These are phyloP conservation scores for Mylabris phalerata DNA, from an alignment of 1,140 invertebrate genomes.

Conservation along the genomic window DNA sequence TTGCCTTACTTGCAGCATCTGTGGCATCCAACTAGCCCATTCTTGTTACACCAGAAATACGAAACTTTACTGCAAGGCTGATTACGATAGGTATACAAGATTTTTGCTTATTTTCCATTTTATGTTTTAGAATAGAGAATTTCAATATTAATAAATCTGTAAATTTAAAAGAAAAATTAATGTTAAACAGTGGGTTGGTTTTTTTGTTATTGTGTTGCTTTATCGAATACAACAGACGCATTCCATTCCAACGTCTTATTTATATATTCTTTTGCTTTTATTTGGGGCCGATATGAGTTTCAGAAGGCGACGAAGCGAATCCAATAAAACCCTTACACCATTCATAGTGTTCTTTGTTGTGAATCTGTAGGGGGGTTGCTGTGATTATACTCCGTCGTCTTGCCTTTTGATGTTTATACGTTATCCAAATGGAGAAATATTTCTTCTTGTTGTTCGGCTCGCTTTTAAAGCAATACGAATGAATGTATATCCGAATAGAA, in stretches of 20 bases:
- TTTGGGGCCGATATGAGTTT: slow-evolving; percentile 19
- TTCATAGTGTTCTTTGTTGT: slow-evolving; percentile 14
- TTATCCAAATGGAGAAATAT: slow-evolving; percentile 15
- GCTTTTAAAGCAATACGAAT: no score
- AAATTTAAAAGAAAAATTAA: no score
- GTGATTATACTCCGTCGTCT: slow-evolving; percentile 4
- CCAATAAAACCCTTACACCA: slow-evolving; percentile 24
- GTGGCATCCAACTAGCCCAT: slow-evolving; percentile 74
- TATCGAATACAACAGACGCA: slow-evolving; percentile 1
- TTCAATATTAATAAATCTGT: no score
- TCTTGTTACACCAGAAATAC: slow-evolving; percentile 87
- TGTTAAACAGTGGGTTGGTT: no score
- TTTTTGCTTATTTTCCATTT: background rate
- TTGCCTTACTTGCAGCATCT: slow-evolving; percentile 85
- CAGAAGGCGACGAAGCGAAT: slow-evolving; percentile 21
- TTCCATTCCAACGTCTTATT: background rate
- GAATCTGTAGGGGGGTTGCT: slow-evolving; percentile 9
- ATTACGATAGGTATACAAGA: slow-evolving; percentile 77
- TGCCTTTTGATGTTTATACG: slow-evolving; percentile 8
- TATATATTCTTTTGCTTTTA: slow-evolving; percentile 15
- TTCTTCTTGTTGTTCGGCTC: slow-evolving; percentile 19
- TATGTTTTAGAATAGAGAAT: background rate
- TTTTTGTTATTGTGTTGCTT: no score
- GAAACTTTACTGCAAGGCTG: slow-evolving; percentile 90
- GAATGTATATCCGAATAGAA: no score